phyloP scores from a whole-genome alignment of 2,888 invertebrate species.

The Criorhina ranunculi region DNA sequence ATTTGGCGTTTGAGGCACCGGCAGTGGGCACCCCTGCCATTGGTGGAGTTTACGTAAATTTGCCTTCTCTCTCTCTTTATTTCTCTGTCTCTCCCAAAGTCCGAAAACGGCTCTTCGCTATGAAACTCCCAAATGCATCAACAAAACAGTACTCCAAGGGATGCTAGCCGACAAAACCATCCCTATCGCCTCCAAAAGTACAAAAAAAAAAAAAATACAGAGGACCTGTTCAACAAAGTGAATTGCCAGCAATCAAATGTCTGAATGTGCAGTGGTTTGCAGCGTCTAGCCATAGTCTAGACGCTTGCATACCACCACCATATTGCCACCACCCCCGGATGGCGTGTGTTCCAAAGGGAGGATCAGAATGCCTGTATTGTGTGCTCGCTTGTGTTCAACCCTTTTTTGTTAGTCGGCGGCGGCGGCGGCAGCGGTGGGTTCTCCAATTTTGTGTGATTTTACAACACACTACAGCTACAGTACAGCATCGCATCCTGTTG shows the following conservation, averaged over 20 bases:
- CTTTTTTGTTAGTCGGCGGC: conserved; percentile 56
- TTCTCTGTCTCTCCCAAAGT: conserved; percentile 12
- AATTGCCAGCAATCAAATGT: conserved; percentile 77
- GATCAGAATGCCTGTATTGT: conserved; percentile 65
- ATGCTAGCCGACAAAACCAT: conserved; percentile 54
- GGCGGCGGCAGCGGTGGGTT: conserved; percentile 27
- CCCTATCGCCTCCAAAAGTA: conserved; percentile 41
- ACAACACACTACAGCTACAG: conserved; percentile 46
- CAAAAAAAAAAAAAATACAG: conserved; percentile 27
- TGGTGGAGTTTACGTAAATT: conserved; percentile 54
- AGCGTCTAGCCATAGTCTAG: conserved; percentile 79
- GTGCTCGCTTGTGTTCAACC: conserved; percentile 48
- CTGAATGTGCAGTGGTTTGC: conserved; percentile 78
- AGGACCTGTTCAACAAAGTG: conserved; percentile 65
- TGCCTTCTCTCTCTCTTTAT: conserved; percentile 25
- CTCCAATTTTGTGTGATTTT: conserved; percentile 64
- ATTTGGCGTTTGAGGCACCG: conserved; percentile 36
- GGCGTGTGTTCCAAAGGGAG: conserved; percentile 48
- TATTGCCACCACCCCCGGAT: conserved; percentile 27
- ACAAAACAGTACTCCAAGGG: conserved; percentile 46
- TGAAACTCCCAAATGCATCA: conserved; percentile 57
- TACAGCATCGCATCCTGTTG: conserved; percentile 67
- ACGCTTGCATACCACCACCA: conserved; percentile 77
- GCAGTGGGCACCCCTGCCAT: conserved; percentile 24
- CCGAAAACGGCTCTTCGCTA: conserved; percentile 42